Base-by-base conservation (phyloP, 2,797 vertebrate species). In the Ispidina lecontei region DNA sequence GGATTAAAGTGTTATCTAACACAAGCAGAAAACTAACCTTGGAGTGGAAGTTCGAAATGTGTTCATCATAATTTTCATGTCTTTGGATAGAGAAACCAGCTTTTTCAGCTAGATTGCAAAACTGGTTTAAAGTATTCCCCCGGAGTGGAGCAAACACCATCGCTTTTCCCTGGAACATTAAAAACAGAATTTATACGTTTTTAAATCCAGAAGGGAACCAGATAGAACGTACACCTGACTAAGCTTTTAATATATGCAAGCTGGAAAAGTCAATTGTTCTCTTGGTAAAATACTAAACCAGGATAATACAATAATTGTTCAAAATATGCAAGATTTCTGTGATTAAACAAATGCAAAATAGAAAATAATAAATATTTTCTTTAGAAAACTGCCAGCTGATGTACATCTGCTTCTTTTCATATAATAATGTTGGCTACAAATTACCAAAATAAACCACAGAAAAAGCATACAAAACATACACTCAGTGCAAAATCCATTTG, bases 1-100 rank as follows among this genome's bases (percentile, higher is more conserved):
- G 97, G 98, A 98, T 98, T 98, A 98, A 97, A 98, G 97, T 97
- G 98, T 98, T 98, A 98, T 98, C 98, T 98, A 97, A 97, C 97
- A 97, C 94, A 97, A 97, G 97, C 97, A 98, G 98, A 97, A 97
- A 96, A 98, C 98, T 98, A 97, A 99, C 99, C 99, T 99, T 99
- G 87, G 98, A 97, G 97, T 99, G 99, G 97, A 99, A 98, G 97
- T 99, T 98, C 98, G 98, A 99, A 98, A 99, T 98, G 97, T 98
- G 98, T 95, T 98, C 97, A 90, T 99, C 99, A 65, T 99, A 99
- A 98, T 99, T 98, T 98, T 98, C 98, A 97, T 98, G 98, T 97
- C 98, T 98, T 97, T 98, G 98, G 96, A 99, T 93, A 76, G 93
- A 98, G 95, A 99, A 98, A 95, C 98, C 99, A 25, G 98, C 98